These are phyloP conservation scores for Nomada ferruginata DNA, from an alignment of 2,888 invertebrate species.

Conservation along the genomic window DNA sequence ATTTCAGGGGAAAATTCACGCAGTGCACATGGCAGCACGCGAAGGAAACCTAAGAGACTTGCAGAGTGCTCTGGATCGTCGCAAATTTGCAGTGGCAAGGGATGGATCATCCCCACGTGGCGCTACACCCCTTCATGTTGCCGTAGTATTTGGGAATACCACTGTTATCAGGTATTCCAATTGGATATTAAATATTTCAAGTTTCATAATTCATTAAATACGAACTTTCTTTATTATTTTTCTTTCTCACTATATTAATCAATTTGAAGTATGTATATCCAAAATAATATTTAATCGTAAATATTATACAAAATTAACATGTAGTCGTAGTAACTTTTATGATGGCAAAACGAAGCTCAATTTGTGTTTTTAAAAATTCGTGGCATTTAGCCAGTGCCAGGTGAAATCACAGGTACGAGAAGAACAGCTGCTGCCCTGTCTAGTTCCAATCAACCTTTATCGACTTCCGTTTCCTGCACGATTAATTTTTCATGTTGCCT, in stretches of 20 bases:
- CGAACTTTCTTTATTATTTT: neutral
- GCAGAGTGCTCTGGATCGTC: constrained; percentile 93
- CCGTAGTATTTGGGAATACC: constrained; percentile 93
- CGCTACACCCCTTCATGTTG: constrained; percentile 94
- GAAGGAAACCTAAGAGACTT: constrained; percentile 93
- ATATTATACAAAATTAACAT: neutral
- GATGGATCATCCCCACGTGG: constrained; percentile 93
- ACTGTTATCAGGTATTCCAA: constrained; percentile 82
- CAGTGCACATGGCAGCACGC: constrained; percentile 93
- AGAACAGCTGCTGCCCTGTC: constrained; percentile 1
- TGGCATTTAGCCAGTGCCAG: neutral
- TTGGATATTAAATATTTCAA: too few species aligned
- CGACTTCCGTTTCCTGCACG: constrained; percentile 12
- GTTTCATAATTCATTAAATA: neutral
- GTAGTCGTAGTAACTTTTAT: neutral
- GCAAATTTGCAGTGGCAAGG: constrained; percentile 95
- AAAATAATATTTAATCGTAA: too few species aligned
- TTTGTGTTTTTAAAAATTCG: neutral
- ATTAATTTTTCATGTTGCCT: constrained; percentile 43
- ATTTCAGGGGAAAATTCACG: constrained; percentile 93
- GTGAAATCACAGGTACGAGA: neutral
- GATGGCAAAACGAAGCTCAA: neutral
- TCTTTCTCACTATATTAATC: neutral
- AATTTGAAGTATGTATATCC: neutral
- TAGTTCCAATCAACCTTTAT: constrained; percentile 27